Conservation (phyloP, 1,140 invertebrate species). For the Drosophila pallidifrons region DNA sequence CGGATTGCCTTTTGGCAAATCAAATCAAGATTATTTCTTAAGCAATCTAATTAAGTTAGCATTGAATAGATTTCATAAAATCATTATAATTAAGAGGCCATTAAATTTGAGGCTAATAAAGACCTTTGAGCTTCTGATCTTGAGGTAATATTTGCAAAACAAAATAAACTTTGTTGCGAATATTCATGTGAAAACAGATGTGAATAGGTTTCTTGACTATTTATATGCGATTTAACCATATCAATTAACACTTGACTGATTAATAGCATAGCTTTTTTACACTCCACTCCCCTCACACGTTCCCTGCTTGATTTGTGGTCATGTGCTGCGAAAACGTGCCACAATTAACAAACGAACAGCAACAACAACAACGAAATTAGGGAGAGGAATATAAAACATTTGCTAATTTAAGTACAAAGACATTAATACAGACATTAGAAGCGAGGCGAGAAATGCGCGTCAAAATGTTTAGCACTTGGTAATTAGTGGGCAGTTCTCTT, state of each 20-base stretch:
- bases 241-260: constrained; percentile 50
- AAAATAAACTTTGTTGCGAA: neutral
- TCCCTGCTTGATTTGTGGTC: constrained; percentile 37
- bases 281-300: constrained; percentile 13
- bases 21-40: neutral
- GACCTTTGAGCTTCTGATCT: neutral
- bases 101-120: constrained; percentile 7
- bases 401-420: constrained; percentile 26
- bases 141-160: neutral
- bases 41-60: constrained; percentile 9
- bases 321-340: constrained; percentile 54
- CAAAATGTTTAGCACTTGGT: constrained; percentile 69
- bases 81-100: neutral
- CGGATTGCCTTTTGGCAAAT: neutral
- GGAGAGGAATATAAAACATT: neutral
- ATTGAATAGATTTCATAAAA: neutral
- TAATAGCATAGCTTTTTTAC: constrained; percentile 25
- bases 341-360: constrained; percentile 1
- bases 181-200: neutral
- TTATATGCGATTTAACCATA: constrained; percentile 33
- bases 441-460: constrained; percentile 40
- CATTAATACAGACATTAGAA: constrained; percentile 44
- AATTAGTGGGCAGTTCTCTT: constrained; percentile 57
- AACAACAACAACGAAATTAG: neutral
- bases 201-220: constrained; percentile 11